A percentile compares a stretch with the other conserved stretches of the same genome.
Evolutionary conservation across 2,888 invertebrate genomes (phyloP).

Genomic region (Synanthedon vespiformis): DNA sequence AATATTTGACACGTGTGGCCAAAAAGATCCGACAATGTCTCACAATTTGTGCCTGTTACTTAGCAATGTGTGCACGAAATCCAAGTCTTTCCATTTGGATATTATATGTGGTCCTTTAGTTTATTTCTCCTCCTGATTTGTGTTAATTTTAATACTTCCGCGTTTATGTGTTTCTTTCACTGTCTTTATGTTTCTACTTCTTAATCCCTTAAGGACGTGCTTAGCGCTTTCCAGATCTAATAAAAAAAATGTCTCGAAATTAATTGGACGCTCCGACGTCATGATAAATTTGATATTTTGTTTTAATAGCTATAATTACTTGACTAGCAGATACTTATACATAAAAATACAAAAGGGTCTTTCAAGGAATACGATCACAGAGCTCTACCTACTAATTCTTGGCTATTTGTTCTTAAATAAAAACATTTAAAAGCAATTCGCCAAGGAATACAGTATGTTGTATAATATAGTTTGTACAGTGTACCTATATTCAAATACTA

Average conservation of each 20-base stretch:
- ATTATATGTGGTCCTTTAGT: constrained; percentile 67
- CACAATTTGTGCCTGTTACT: constrained; percentile 50
- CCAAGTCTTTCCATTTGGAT: constrained; percentile 61
- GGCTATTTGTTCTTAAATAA: constrained; percentile 30
- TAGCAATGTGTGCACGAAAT: constrained; percentile 64
- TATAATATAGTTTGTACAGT: too few relatives aligned
- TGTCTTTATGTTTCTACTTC: constrained; percentile 41
- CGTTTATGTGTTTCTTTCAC: constrained; percentile 41
- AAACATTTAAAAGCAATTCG: neutral
- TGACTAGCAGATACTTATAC: constrained; percentile 35
- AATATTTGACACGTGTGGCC: constrained; percentile 32
- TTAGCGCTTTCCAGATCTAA: constrained; percentile 18
- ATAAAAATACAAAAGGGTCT: constrained; percentile 39
- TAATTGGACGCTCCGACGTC: too few relatives aligned
- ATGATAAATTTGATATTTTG: constrained; percentile 3
- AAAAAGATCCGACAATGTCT: constrained; percentile 27
- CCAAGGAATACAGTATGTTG: neutral
- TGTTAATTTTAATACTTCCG: constrained; percentile 44
- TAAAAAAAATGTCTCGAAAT: constrained; percentile 7
- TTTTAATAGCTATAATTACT: constrained; percentile 10
- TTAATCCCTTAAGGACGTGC: constrained; percentile 22
- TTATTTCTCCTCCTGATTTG: constrained; percentile 33
- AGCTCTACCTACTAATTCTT: constrained; percentile 14
- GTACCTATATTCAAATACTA: too few relatives aligned
- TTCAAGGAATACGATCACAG: constrained; percentile 28